Evolutionary conservation across 1,140 invertebrate genomes (phyloP).

Genomic region (Aphis gossypii): DNA sequence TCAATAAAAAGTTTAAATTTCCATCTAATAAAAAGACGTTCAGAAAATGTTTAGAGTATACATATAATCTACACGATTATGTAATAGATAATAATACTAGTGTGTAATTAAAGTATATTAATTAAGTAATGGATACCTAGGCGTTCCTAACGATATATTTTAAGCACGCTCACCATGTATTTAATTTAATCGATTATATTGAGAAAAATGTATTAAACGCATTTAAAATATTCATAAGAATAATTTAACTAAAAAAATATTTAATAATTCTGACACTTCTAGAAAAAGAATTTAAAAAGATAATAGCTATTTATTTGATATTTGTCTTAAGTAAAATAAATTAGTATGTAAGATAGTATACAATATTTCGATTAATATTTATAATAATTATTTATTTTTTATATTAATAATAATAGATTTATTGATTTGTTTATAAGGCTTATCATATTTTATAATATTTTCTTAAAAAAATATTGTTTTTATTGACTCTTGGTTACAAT

Average conservation of each 20-base stretch:
- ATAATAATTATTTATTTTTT: neutral
- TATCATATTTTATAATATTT: neutral
- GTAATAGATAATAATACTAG: constrained; percentile 13
- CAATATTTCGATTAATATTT: neutral
- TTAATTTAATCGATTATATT: neutral
- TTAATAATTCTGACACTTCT: neutral
- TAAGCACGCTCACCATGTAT: neutral
- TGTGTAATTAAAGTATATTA: neutral
- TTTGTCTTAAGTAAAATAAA: neutral
- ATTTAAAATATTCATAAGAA: neutral
- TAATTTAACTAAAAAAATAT: neutral
- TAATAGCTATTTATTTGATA: neutral
- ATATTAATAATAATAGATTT: neutral
- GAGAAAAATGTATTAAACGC: neutral
- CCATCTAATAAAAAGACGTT: neutral
- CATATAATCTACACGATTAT: neutral
- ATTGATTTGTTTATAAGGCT: constrained; percentile 14
- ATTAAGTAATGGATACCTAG: neutral
- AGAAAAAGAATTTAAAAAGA: neutral
- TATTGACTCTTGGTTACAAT: neutral
- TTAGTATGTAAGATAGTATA: neutral
- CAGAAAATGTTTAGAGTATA: neutral
- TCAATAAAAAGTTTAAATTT: neutral
- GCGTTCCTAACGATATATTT: neutral
- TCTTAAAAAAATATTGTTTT: neutral